Evolutionary conservation across 2,797 vertebrate species (phyloP), one percentile per base, ranked within the genome.

Genomic region (Balearica regulorum): DNA sequence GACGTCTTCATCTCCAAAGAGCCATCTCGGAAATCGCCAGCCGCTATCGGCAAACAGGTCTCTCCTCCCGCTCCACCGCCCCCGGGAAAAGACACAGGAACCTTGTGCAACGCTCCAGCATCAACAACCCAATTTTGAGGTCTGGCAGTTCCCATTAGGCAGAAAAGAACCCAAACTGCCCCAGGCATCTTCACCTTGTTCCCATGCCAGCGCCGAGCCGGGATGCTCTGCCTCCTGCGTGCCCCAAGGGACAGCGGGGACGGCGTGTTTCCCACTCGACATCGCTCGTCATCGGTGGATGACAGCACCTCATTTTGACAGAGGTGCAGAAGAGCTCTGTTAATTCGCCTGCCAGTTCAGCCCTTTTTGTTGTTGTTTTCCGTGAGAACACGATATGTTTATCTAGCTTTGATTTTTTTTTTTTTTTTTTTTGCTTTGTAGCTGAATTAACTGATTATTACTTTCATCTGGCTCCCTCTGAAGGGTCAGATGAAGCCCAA

Each of bases 381-480:
- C 92, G 61, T 49, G 55, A 93, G 94, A 97, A 95, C 94, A 78
- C 3, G 15, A 70, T 92, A 31, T 95, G 94, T 97, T 97, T 97
- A 93, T 96, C 87, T 77, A 94, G 89, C 95, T 96, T 96, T 95
- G 91, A 94, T 95, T 79, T n/a, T 35, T 25, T 49, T 25, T 19
- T 37, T 31, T 28, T 24, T 35, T 26, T 2, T 89, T 65, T 51
- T 55, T n/a, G 20, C 92, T 97, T 96, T 96, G 94, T 95, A 93
- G 95, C 90, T 87, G 78, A 89, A 95, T 44, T 66, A 95, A 91
- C 83, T 85, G 93, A 94, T 92, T 96, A 92, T 97, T 97, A 44
- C 87, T 96, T 95, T 96, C 93, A 96, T 95, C 93, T 96, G 93
- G 78, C 96, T 96, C 89, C 92, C 87, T 95, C 90, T 83, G 87